Percentiles rank a stretch among this genome's conserved stretches.
Evolutionary conservation across 2,113 vertebrate genomes (phyloP).

Genomic region (Carollia perspicillata): DNA sequence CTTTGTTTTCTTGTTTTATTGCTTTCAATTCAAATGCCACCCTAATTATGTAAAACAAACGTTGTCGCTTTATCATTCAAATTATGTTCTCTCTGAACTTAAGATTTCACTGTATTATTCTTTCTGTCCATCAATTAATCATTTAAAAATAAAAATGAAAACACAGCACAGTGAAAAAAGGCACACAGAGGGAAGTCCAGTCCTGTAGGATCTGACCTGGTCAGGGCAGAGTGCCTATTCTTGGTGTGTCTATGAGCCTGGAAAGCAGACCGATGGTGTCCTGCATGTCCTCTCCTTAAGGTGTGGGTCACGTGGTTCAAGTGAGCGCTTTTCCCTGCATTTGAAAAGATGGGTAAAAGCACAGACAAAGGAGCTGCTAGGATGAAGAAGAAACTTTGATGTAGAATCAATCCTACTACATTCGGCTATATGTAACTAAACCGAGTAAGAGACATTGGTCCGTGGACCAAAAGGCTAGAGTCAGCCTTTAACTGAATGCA

Average conservation of each 20-base stretch:
- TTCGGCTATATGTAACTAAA: background rate
- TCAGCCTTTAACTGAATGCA: background rate
- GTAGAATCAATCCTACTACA: background rate
- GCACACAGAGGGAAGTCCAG: background rate
- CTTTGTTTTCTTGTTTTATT: conserved; percentile 62
- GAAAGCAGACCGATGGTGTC: background rate
- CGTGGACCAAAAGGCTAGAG: background rate
- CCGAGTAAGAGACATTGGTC: background rate
- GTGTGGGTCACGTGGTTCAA: background rate
- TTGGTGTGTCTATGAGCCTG: background rate
- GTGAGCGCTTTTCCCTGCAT: background rate
- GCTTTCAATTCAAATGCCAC: conserved; percentile 55
- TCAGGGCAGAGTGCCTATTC: background rate
- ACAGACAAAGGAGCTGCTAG: background rate
- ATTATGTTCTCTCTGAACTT: conserved; percentile 2
- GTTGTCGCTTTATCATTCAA: background rate
- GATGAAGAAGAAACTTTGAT: background rate
- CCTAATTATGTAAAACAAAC: conserved; percentile 51
- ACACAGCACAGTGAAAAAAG: background rate
- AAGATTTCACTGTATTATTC: background rate
- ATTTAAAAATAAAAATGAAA: background rate
- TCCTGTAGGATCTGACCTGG: background rate
- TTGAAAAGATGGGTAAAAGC: background rate
- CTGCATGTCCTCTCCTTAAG: background rate
- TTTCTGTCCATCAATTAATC: background rate